These are phyloP conservation scores for Hypocryptadius cinnamomeus DNA, from an alignment of 2,113 vertebrate genomes.

Conservation along the genomic window DNA sequence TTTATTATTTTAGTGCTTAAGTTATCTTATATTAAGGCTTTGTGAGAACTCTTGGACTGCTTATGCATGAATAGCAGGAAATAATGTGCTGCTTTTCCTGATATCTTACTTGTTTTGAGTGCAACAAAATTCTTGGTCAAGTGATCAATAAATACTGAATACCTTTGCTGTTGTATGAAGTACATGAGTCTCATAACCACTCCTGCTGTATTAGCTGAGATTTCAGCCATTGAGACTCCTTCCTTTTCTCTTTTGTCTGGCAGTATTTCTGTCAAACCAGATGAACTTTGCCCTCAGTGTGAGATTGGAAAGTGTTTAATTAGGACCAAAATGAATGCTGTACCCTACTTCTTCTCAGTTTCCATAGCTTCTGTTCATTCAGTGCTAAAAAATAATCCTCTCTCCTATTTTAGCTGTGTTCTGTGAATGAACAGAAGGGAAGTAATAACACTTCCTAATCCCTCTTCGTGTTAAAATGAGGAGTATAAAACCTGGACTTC, in stretches of 20 bases:
- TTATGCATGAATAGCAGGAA: neutral
- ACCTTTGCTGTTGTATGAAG: neutral
- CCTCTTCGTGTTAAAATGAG: neutral
- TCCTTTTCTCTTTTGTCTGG: neutral
- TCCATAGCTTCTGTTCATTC: neutral
- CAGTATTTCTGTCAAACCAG: neutral
- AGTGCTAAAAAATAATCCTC: neutral
- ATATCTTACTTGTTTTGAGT: neutral
- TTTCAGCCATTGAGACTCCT: neutral
- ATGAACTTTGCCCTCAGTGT: neutral
- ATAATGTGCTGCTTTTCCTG: neutral
- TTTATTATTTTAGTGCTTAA: neutral
- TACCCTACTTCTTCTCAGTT: neutral
- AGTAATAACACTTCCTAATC: neutral
- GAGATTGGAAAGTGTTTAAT: neutral
- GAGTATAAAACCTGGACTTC: neutral
- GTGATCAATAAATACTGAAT: conserved; percentile 17
- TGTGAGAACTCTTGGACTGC: neutral
- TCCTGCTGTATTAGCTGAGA: neutral
- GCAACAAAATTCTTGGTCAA: neutral
- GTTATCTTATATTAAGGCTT: neutral
- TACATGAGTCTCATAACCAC: neutral
- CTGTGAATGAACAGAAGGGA: neutral
- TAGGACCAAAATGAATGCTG: neutral
- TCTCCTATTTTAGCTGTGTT: neutral